These are phyloP conservation scores for Strix uralensis DNA, from an alignment of 2,113 vertebrate genomes.

Conservation along the genomic window DNA sequence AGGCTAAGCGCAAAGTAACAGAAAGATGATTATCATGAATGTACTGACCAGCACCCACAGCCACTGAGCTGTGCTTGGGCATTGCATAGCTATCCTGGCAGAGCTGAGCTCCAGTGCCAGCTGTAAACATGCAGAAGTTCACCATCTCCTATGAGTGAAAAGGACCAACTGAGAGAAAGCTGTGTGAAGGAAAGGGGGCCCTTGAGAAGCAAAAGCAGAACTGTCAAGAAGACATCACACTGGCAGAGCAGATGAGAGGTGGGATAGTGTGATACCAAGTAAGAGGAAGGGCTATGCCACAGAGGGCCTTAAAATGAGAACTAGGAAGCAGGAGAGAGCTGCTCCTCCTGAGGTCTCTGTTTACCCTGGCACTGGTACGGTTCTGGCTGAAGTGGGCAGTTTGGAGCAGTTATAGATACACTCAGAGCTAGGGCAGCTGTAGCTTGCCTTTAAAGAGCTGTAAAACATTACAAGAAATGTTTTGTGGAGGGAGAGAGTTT, in stretches of 20 bases:
- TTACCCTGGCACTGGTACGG: neutral
- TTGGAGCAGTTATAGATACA: neutral
- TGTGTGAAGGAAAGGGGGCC: neutral
- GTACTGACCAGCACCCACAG: neutral
- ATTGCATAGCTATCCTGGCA: neutral
- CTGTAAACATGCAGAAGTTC: neutral
- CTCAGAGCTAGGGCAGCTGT: neutral
- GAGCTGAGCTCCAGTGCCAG: neutral
- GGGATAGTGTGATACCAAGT: neutral
- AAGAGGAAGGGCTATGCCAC: neutral
- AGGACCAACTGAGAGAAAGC: neutral
- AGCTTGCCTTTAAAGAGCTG: neutral
- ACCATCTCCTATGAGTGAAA: neutral
- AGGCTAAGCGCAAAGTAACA: neutral
- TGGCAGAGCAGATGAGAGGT: neutral
- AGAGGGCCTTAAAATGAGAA: neutral
- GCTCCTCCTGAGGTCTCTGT: neutral
- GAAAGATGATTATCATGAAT: neutral
- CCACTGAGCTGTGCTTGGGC: neutral
- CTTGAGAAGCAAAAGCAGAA: neutral
- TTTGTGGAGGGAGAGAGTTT: neutral
- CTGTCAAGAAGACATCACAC: neutral
- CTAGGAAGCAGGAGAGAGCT: neutral
- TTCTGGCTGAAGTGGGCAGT: neutral
- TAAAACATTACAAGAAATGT: neutral